Evolutionary conservation across 2,888 invertebrate species (phyloP).

Genomic region (Xanthostigma xanthostigma): DNA sequence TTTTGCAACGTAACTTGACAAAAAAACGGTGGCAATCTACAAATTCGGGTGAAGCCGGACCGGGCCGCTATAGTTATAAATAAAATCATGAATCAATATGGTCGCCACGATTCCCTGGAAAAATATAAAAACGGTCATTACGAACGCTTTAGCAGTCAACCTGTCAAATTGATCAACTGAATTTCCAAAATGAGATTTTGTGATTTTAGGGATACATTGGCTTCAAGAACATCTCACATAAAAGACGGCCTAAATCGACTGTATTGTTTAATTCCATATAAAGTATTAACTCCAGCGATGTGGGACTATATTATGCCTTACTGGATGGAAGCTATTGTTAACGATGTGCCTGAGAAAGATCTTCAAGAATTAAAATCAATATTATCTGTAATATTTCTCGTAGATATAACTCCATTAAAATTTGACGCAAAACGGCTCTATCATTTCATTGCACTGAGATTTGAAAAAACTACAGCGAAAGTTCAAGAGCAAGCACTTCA

Average conservation of each 20-base stretch:
- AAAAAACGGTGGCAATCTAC: too few relatives aligned
- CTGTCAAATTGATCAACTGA: neutral
- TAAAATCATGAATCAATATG: too few relatives aligned
- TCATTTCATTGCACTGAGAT: conserved; percentile 78
- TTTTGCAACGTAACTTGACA: too few relatives aligned
- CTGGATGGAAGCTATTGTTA: conserved; percentile 96
- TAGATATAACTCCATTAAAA: conserved; percentile 87
- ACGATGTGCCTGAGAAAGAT: conserved; percentile 82
- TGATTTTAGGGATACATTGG: conserved; percentile 57
- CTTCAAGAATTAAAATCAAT: conserved; percentile 69
- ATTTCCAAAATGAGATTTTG: conserved; percentile 3
- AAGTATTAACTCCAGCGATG: conserved; percentile 87
- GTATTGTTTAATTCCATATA: conserved; percentile 93
- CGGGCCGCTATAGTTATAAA: too few relatives aligned
- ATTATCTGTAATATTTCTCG: conserved; percentile 86
- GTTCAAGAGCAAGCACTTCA: conserved; percentile 78
- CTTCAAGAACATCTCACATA: conserved; percentile 75
- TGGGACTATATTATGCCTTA: conserved; percentile 99
- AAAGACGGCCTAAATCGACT: conserved; percentile 89
- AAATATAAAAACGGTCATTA: too few relatives aligned
- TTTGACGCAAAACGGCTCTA: conserved; percentile 92
- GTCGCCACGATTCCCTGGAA: too few relatives aligned
- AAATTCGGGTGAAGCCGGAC: too few relatives aligned
- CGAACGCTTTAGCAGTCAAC: neutral
- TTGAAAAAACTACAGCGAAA: conserved; percentile 62